A percentile compares a stretch with the other conserved stretches of the same genome.
These are phyloP conservation scores for Habroteleia sp. DNA, from an alignment of 2,888 invertebrate species.

Conservation along the genomic window DNA sequence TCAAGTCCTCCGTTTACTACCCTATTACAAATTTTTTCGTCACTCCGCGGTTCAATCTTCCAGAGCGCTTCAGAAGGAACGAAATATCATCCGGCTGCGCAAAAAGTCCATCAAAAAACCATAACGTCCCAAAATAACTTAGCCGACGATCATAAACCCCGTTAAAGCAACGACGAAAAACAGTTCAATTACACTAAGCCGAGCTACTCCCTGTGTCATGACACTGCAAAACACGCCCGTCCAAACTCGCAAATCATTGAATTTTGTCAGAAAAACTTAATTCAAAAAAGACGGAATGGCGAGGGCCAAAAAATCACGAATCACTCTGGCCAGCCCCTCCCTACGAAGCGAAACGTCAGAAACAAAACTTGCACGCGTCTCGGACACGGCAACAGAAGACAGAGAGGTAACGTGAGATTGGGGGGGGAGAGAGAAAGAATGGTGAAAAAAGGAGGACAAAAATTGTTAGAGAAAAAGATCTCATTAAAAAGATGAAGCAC, in stretches of 20 bases:
- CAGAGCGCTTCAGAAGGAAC: conserved; percentile 27
- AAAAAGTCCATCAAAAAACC: conserved; percentile 47
- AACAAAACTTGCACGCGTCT: conserved; percentile 42
- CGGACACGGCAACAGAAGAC: no score
- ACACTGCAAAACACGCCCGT: conserved; percentile 28
- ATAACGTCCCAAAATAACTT: conserved; percentile 45
- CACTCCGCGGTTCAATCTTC: conserved; percentile 9
- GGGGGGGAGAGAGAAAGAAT: conserved; percentile 4
- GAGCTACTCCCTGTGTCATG: conserved; percentile 18
- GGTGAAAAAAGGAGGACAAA: conserved; percentile 1
- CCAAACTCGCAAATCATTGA: conserved; percentile 53
- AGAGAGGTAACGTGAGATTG: no score
- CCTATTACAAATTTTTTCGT: conserved; percentile 20
- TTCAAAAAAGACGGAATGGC: conserved; percentile 35
- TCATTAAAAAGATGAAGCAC: conserved; percentile 34
- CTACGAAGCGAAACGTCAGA: conserved; percentile 5
- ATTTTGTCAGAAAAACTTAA: conserved; percentile 49
- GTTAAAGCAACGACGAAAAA: conserved; percentile 32
- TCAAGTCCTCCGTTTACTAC: neutral
- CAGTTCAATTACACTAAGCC: conserved; percentile 52
- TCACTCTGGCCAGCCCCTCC: conserved; percentile 10
- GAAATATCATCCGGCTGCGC: conserved; percentile 28
- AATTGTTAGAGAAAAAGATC: conserved; percentile 22
- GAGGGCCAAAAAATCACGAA: conserved; percentile 28
- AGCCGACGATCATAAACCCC: conserved; percentile 39